These are phyloP conservation scores for Tetranychus urticae DNA, from an alignment of 1,140 invertebrate genomes.

Conservation along the genomic window DNA sequence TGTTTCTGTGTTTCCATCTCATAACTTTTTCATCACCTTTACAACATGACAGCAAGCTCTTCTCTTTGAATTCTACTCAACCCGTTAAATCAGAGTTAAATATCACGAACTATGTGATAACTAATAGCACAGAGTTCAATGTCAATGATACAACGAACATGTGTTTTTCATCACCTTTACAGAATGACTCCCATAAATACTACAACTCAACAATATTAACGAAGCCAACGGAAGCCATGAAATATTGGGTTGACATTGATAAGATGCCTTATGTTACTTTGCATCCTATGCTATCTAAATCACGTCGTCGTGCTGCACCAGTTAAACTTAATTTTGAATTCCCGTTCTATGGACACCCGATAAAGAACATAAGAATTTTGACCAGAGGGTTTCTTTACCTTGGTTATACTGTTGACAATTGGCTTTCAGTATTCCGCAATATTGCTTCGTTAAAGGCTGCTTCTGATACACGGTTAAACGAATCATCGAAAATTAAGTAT, in stretches of 20 bases:
- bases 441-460: constrained; percentile 98
- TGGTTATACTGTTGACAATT: constrained; percentile 68
- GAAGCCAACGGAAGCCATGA: constrained; percentile 6
- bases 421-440: constrained; percentile 94
- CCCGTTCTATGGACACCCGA: constrained; percentile 75
- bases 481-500: constrained; percentile 56
- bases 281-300: constrained; percentile 49
- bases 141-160: no score
- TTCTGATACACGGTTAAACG: constrained; percentile 62
- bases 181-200: constrained; percentile 6
- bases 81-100: no score
- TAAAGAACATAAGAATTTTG: constrained; percentile 80
- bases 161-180: no score
- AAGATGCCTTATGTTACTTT: constrained; percentile 23
- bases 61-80: no score
- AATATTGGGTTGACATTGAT: constrained; percentile 42
- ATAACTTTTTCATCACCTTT: no score
- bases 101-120: no score
- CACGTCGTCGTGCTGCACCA: constrained; percentile 59
- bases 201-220: constrained; percentile 12
- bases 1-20: no score
- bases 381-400: constrained; percentile 92
- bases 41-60: no score
- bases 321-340: constrained; percentile 62
- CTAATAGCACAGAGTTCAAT: no score